Conservation (phyloP, 2,797 vertebrate genomes). For the Pangasius larnaudii region DNA sequence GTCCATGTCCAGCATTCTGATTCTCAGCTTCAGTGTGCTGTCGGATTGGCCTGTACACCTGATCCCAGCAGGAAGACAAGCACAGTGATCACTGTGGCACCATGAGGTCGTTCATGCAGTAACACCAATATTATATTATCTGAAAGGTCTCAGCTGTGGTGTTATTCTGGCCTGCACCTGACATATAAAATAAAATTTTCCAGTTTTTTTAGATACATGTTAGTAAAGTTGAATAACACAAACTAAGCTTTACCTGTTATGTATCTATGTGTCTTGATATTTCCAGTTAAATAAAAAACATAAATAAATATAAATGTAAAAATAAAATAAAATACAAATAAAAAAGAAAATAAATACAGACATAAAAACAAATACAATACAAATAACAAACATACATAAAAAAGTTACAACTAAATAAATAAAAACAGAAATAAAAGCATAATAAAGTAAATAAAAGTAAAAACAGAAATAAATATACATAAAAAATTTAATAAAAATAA, state of each 20-base stretch:
- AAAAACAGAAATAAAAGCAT: background rate
- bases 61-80: background rate
- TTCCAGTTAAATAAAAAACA: background rate
- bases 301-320: background rate
- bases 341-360: background rate
- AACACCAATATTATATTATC: background rate
- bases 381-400: background rate
- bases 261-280: background rate
- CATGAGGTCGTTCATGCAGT: background rate
- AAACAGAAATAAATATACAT: background rate
- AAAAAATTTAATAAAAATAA: background rate
- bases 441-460: background rate
- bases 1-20: background rate
- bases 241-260: background rate
- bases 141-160: background rate
- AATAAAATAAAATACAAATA: background rate
- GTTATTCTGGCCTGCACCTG: background rate
- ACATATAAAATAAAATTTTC: background rate
- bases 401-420: background rate
- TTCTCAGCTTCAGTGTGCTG: background rate
- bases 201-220: background rate
- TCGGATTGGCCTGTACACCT: background rate
- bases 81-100: too few relatives aligned
- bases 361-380: background rate
- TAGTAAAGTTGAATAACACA: background rate